Percentiles rank a stretch among this genome's conserved stretches.
phyloP scores from a whole-genome alignment of 30 jellyfish, hydroid and myxozoan genomes.

The Chrysaora quinquecirrha region DNA sequence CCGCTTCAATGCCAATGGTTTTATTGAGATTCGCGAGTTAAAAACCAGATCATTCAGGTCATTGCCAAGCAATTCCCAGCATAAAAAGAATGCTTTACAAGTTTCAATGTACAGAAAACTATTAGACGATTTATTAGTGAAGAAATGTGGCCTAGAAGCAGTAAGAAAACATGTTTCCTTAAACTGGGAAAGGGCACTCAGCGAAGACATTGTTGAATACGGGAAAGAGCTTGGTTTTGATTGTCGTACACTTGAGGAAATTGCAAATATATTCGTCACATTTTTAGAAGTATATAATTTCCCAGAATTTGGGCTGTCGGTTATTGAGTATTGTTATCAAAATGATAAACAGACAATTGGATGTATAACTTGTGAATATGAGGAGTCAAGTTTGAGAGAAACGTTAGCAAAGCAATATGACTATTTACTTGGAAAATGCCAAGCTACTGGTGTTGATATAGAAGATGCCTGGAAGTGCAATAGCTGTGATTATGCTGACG shows the following conservation, averaged over 20 bases:
- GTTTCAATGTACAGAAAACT: constrained; percentile 45
- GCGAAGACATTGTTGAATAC: background rate
- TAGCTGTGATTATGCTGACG: constrained; percentile 51
- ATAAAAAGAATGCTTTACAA: constrained; percentile 29
- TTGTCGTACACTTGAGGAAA: constrained; percentile 14
- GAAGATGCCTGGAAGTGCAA: constrained; percentile 77
- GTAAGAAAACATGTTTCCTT: constrained; percentile 13
- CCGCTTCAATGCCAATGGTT: background rate
- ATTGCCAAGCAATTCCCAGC: constrained; percentile 35
- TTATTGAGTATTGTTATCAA: constrained; percentile 63
- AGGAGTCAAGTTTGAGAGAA: constrained; percentile 18
- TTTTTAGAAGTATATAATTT: constrained; percentile 2
- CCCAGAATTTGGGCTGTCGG: constrained; percentile 24
- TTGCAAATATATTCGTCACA: background rate
- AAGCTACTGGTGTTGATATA: constrained; percentile 67
- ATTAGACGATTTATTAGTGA: constrained; percentile 19
- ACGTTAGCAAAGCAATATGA: background rate
- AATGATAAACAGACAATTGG: constrained; percentile 2
- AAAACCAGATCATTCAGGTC: constrained; percentile 44
- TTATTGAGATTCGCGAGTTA: constrained; percentile 39
- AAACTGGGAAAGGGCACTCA: constrained; percentile 8
- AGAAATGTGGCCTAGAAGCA: background rate
- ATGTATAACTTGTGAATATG: background rate
- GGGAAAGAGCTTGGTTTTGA: constrained; percentile 18
- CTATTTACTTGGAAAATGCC: constrained; percentile 31